phyloP scores from a whole-genome alignment of 2,797 vertebrate genomes.

The Calcarius lapponicus region DNA sequence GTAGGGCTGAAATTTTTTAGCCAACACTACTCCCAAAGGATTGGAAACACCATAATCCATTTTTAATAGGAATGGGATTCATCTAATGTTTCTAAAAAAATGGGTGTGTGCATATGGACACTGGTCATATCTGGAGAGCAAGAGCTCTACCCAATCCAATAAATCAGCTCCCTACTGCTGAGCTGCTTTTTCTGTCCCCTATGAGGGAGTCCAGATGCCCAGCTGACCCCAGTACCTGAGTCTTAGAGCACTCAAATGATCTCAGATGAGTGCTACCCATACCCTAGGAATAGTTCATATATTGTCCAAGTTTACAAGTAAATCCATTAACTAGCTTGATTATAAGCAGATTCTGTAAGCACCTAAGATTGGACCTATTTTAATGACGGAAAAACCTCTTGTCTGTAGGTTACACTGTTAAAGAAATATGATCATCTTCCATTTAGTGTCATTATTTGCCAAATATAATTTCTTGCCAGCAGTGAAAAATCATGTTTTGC shows the following conservation, averaged over 20 bases:
- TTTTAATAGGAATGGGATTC: neutral
- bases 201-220: neutral
- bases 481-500: conserved; percentile 53
- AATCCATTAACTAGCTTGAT: conserved; percentile 1
- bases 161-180: neutral
- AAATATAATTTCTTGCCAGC: conserved; percentile 35
- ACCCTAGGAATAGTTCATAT: neutral
- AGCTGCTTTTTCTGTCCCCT: neutral
- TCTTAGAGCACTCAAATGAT: neutral
- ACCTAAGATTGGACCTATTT: neutral
- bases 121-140: neutral
- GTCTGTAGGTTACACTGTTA: conserved; percentile 25
- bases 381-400: neutral
- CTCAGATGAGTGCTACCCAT: neutral
- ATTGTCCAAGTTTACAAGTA: neutral
- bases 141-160: neutral
- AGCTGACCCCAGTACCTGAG: neutral
- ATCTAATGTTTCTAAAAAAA: neutral
- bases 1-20: neutral
- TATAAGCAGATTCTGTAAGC: neutral
- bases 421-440: conserved; percentile 33
- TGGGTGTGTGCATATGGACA: neutral
- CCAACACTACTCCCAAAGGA: neutral
- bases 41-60: neutral
- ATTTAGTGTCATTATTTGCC: conserved; percentile 27